Conservation (phyloP, 2,113 vertebrate species). For the Proteles cristata region DNA sequence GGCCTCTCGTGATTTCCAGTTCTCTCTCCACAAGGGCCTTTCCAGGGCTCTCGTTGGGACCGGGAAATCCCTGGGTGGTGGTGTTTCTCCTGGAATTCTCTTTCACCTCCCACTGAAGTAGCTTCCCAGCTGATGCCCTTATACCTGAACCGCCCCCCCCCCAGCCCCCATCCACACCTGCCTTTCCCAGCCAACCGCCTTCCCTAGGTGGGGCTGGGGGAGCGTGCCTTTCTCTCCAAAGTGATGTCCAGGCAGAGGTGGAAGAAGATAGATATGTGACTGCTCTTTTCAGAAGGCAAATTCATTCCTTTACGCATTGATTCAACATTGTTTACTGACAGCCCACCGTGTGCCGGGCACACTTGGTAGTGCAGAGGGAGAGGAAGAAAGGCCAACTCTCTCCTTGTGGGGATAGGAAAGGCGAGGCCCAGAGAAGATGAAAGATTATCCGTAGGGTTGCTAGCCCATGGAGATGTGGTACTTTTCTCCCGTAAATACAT, state of each 20-base stretch:
- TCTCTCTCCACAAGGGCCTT: neutral
- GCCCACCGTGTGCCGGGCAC: neutral
- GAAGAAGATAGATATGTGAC: neutral
- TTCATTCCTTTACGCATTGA: neutral
- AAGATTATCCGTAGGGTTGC: neutral
- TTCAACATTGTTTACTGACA: neutral
- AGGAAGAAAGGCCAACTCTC: neutral
- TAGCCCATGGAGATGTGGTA: neutral
- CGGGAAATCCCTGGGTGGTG: neutral
- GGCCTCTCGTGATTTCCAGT: rapidly evolving
- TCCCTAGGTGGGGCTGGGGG: neutral
- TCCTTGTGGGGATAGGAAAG: neutral
- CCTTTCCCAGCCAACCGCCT: neutral
- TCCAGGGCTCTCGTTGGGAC: neutral
- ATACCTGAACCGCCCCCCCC: neutral
- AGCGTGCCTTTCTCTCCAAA: neutral
- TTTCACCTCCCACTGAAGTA: neutral
- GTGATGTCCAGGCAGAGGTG: neutral
- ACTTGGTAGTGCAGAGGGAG: neutral
- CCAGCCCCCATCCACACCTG: neutral
- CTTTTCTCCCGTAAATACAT: neutral
- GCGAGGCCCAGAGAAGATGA: neutral
- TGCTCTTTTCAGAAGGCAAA: neutral
- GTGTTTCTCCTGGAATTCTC: neutral
- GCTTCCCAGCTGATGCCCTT: neutral